phyloP scores from a whole-genome alignment of 2,888 invertebrate species.

The Heliconius cydno region DNA sequence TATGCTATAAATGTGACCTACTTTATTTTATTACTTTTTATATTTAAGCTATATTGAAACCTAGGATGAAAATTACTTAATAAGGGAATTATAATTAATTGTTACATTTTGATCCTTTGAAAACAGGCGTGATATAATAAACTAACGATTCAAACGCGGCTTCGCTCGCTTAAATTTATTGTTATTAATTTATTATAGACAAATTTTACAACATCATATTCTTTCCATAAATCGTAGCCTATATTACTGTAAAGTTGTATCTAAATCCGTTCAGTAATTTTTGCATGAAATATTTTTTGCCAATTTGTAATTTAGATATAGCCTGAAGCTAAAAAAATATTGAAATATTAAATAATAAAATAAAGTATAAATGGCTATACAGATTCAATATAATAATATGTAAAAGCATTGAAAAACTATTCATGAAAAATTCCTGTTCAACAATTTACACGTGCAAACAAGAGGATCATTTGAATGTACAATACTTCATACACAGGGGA shows the following conservation, averaged over 20 bases:
- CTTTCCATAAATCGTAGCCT: too few relatives aligned
- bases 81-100: background rate
- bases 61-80: background rate
- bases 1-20: background rate
- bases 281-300: too few relatives aligned
- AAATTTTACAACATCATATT: too few relatives aligned
- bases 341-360: too few relatives aligned
- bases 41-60: background rate
- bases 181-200: too few relatives aligned
- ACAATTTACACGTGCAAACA: slow-evolving; percentile 7
- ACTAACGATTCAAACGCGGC: too few relatives aligned
- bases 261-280: too few relatives aligned
- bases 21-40: background rate
- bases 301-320: too few relatives aligned
- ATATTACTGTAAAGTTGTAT: too few relatives aligned
- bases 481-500: slow-evolving; percentile 15
- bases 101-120: background rate
- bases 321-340: too few relatives aligned
- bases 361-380: too few relatives aligned
- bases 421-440: slow-evolving; percentile 7
- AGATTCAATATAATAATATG: background rate
- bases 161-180: too few relatives aligned
- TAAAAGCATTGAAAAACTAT: slow-evolving; percentile 2
- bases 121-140: background rate
- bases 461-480: slow-evolving; percentile 9